phyloP scores from a whole-genome alignment of 1,140 invertebrate species.

The Drosophila auraria region DNA sequence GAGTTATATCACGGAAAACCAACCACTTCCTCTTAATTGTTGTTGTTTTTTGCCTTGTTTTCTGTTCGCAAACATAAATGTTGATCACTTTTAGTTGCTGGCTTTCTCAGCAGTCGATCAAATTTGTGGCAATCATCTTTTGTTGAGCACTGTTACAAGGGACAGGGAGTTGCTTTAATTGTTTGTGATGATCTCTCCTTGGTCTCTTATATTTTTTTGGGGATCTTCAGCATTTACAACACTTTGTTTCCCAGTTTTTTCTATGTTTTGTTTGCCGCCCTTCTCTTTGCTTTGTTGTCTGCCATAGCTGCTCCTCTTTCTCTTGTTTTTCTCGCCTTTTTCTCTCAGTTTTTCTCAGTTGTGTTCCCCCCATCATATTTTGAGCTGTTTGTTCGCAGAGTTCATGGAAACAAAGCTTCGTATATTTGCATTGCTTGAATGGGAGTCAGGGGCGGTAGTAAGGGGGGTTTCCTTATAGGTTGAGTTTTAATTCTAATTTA shows the following conservation, averaged over 20 bases:
- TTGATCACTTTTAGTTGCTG: slow-evolving; percentile 24
- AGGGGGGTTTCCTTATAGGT: background rate
- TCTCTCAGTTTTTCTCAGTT: slow-evolving; percentile 11
- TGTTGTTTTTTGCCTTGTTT: background rate
- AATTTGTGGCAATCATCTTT: slow-evolving; percentile 42
- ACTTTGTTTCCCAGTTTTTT: slow-evolving; percentile 28
- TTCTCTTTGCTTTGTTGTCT: slow-evolving; percentile 52
- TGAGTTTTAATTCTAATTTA: no score
- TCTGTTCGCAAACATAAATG: slow-evolving; percentile 15
- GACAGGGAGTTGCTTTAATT: slow-evolving; percentile 16
- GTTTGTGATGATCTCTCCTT: slow-evolving; percentile 32
- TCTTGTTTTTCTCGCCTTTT: slow-evolving; percentile 21
- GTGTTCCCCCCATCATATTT: background rate
- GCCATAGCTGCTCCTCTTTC: slow-evolving; percentile 17
- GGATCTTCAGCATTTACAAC: slow-evolving; percentile 14
- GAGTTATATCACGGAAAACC: slow-evolving; percentile 8
- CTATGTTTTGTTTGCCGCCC: slow-evolving; percentile 38
- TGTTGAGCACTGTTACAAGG: slow-evolving; percentile 35
- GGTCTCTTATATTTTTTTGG: slow-evolving; percentile 6
- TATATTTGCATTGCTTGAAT: slow-evolving; percentile 40
- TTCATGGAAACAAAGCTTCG: slow-evolving; percentile 48
- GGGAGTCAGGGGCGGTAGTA: background rate
- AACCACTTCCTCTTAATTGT: background rate
- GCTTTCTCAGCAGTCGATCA: slow-evolving; percentile 42
- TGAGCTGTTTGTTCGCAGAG: slow-evolving; percentile 32